Evolutionary conservation across 2,888 invertebrate species (phyloP).

Genomic region (Entomobrya multifasciata): DNA sequence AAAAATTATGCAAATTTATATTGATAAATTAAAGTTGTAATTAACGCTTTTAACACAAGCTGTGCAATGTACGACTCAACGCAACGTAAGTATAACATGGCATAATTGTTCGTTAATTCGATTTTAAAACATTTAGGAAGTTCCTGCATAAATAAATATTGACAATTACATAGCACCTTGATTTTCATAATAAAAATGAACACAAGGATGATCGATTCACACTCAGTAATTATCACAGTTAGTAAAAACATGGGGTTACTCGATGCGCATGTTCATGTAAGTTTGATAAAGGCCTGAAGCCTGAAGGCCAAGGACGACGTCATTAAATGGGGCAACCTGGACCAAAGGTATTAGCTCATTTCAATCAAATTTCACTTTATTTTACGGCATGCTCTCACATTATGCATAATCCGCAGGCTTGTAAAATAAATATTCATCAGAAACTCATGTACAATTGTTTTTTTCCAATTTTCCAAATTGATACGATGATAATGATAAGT

Average conservation of each 20-base stretch:
- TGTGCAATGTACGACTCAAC: conserved; percentile 14
- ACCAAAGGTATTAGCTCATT: background rate
- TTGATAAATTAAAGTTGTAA: conserved; percentile 44
- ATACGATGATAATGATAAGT: too few species aligned
- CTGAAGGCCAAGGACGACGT: conserved; percentile 40
- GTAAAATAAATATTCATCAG: conserved; percentile 20
- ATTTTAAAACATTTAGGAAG: conserved; percentile 20
- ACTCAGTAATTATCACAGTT: conserved; percentile 8
- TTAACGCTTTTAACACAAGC: conserved; percentile 41
- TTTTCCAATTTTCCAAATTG: background rate
- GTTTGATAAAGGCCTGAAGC: background rate
- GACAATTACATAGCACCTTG: conserved; percentile 30
- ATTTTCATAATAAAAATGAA: conserved; percentile 5
- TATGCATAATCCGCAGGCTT: background rate
- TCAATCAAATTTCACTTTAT: too few species aligned
- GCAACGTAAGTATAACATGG: too few species aligned
- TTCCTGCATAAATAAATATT: background rate
- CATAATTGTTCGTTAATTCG: background rate
- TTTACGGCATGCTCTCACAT: background rate
- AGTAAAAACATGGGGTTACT: background rate
- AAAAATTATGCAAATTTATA: conserved; percentile 40
- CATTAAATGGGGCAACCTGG: background rate
- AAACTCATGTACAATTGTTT: conserved; percentile 11
- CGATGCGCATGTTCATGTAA: background rate
- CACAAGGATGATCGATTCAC: background rate